Conservation (phyloP, 2,888 invertebrate genomes). For the Pteria penguin region DNA sequence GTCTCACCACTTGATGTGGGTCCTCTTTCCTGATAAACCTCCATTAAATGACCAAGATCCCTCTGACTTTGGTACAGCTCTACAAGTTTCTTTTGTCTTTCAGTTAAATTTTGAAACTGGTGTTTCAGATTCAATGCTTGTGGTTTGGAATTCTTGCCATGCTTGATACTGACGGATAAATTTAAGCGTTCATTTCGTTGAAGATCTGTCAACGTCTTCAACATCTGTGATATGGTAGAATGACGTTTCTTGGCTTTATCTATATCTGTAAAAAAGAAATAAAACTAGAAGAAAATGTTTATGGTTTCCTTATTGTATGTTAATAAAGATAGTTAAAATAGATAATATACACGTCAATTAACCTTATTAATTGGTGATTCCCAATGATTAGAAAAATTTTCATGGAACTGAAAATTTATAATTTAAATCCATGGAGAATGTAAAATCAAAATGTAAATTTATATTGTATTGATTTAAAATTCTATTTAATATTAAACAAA, state of each 20-base stretch:
- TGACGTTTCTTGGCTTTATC: neutral
- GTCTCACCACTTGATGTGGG: neutral
- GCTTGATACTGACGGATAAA: neutral
- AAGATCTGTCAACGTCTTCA: neutral
- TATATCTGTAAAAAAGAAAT: neutral
- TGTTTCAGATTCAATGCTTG: neutral
- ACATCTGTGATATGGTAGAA: neutral
- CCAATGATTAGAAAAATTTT: too few species aligned
- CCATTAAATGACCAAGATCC: neutral
- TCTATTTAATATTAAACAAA: too few species aligned
- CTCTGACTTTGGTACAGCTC: neutral
- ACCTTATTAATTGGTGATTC: too few species aligned
- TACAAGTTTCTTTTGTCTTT: neutral
- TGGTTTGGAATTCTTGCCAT: neutral
- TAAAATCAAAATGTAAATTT: too few species aligned
- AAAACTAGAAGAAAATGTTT: too few species aligned
- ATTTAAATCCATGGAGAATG: too few species aligned
- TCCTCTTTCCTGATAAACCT: neutral
- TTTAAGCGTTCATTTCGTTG: neutral
- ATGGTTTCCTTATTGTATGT: too few species aligned
- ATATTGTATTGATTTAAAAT: too few species aligned
- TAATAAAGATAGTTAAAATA: too few species aligned
- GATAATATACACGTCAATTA: too few species aligned
- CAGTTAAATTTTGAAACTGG: neutral
- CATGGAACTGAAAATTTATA: too few species aligned